Evolutionary conservation across 2,113 vertebrate genomes (phyloP).

Genomic region (Fulmarus glacialis): DNA sequence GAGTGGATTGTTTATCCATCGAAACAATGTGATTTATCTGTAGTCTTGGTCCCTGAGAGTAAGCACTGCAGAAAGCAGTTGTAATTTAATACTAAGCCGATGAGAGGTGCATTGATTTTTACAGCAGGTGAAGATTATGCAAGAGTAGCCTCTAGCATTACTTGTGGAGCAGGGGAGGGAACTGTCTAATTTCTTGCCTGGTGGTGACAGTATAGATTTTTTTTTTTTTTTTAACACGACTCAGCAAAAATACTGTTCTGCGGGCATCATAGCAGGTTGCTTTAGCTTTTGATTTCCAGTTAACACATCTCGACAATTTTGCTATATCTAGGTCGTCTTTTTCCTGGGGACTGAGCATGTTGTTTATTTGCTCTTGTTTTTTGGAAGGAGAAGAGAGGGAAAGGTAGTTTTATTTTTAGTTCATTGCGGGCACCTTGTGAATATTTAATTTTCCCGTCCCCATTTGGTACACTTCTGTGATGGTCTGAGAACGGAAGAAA

Average conservation of each 20-base stretch:
- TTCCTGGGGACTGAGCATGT: not conserved
- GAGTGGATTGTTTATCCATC: not conserved
- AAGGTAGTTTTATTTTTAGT: not conserved
- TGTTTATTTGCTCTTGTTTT: not conserved
- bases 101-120: conserved; percentile 69
- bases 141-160: conserved; percentile 32
- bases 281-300: conserved; percentile 13
- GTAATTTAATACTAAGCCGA: conserved; percentile 64
- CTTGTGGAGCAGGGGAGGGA: not conserved
- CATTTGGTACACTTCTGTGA: not conserved
- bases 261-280: not conserved
- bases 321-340: not conserved
- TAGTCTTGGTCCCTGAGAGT: not conserved
- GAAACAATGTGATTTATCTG: conserved; percentile 25
- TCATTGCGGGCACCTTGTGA: not conserved
- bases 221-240: not conserved
- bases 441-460: not conserved
- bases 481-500: not conserved
- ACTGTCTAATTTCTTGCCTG: conserved; percentile 53
- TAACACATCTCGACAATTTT: not conserved
- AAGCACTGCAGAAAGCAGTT: conserved; percentile 38
- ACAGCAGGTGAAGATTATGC: conserved; percentile 66
- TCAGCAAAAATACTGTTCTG: conserved; percentile 60
- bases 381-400: not conserved
- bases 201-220: conserved; percentile 50